Evolutionary conservation across 1,140 invertebrate genomes (phyloP).

Genomic region (roundworm (Caenorhabditis elegans)): WBcel235 BX284606.5:7811001-7811500

Average conservation of each 20-base stretch:
- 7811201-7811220: constrained; percentile 3
- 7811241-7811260: no score
- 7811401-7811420: neutral
- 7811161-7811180: no score
- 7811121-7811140: neutral
- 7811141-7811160: neutral
- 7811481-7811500: neutral
- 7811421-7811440: neutral
- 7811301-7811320: neutral
- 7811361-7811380: neutral
- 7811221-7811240: constrained; percentile 24
- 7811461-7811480: neutral
- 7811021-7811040: neutral
- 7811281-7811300: neutral
- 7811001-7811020: neutral
- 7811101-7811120: neutral
- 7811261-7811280: constrained; percentile 23
- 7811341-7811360: neutral
- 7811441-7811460: neutral
- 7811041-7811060: neutral
- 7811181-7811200: constrained; percentile 30
- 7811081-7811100: constrained; percentile 20
- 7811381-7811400: neutral
- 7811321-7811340: neutral
- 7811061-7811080: constrained; percentile 14